Conservation (phyloP, 2,797 vertebrate genomes). For the Aeoliscus strigatus region DNA sequence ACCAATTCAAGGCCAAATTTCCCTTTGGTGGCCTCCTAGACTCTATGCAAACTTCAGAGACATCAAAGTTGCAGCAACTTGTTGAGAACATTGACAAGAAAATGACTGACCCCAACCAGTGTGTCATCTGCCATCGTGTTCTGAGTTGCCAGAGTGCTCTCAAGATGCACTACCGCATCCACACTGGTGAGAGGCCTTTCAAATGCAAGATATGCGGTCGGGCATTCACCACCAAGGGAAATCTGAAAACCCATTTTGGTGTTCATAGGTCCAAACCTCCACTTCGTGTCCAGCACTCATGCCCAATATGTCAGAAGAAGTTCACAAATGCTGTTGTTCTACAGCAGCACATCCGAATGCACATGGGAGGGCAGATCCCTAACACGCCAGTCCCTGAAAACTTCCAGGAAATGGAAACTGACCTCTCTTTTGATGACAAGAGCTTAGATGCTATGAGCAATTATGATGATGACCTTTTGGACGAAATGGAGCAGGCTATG, state of each 20-base stretch:
- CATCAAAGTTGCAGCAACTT: conserved; percentile 97
- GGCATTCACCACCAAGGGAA: conserved; percentile 99
- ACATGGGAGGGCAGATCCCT: conserved; percentile 98
- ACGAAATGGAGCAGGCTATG: conserved; percentile 91
- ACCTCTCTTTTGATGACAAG: conserved; percentile 89
- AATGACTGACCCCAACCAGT: conserved; percentile 99
- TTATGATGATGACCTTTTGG: conserved; percentile 89
- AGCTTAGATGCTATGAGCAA: conserved; percentile 86
- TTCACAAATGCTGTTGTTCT: conserved; percentile 98
- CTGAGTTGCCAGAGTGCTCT: conserved; percentile 99
- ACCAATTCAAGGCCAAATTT: conserved; percentile 96
- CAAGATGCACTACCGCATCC: conserved; percentile 99
- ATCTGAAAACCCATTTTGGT: conserved; percentile 98
- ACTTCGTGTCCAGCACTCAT: conserved; percentile 96
- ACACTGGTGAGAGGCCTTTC: conserved; percentile 98
- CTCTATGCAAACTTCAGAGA: conserved; percentile 99
- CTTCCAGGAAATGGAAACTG: conserved; percentile 90
- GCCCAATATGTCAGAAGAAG: conserved; percentile 99
- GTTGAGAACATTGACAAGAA: conserved; percentile 99
- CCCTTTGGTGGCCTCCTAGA: conserved; percentile 97
- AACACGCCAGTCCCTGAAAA: conserved; percentile 91
- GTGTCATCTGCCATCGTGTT: conserved; percentile 96
- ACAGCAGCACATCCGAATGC: conserved; percentile 99
- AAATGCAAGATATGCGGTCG: conserved; percentile 99
- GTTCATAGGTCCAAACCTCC: conserved; percentile 98